phyloP scores from a whole-genome alignment of 2,113 vertebrate genomes.

The Myanophis thanlyinensis region DNA sequence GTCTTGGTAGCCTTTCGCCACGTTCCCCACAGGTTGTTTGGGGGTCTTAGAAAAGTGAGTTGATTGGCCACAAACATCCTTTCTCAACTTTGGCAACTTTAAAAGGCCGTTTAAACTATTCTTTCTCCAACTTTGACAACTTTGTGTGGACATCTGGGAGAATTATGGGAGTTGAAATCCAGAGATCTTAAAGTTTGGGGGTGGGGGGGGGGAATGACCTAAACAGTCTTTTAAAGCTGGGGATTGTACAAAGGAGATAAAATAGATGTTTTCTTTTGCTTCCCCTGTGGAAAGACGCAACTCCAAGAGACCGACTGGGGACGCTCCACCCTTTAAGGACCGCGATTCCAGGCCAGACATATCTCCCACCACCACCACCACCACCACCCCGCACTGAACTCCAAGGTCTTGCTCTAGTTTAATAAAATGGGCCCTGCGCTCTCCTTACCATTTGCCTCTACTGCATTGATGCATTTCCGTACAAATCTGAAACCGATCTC shows the following conservation, averaged over 20 bases:
- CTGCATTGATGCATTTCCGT: conserved; percentile 89
- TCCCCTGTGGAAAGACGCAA: background rate
- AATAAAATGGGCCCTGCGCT: rapidly evolving
- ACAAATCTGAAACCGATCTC: conserved; percentile 96
- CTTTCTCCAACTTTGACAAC: background rate
- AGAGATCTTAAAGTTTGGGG: no score
- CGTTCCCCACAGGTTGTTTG: background rate
- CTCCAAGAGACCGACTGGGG: background rate
- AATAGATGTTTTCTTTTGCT: background rate
- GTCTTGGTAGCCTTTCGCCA: background rate
- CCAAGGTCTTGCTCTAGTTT: background rate
- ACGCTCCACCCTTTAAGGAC: background rate
- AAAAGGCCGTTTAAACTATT: background rate
- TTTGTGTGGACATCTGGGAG: background rate
- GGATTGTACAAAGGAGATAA: background rate
- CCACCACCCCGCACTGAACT: background rate
- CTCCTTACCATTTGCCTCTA: conserved; percentile 87
- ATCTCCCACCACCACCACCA: no score
- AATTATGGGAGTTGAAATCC: background rate
- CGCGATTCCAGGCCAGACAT: background rate
- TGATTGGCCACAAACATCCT: background rate
- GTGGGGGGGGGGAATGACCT: no score
- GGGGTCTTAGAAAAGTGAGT: background rate
- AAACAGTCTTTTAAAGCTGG: background rate
- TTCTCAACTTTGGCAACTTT: background rate